phyloP scores from a whole-genome alignment of 2,113 vertebrate genomes.

The Myotis davidii region DNA sequence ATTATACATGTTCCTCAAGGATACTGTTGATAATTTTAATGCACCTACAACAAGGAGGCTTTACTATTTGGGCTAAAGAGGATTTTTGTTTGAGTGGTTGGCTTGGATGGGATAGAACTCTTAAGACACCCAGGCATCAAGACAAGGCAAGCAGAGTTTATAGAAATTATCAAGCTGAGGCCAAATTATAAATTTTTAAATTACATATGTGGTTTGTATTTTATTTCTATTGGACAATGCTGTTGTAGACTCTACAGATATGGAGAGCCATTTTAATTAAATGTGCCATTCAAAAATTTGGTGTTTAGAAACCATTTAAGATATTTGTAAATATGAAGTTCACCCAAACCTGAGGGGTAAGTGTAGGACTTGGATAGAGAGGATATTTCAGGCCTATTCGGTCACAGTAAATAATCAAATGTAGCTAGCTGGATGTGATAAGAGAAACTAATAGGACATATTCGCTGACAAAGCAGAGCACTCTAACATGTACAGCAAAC shows the following conservation, averaged over 20 bases:
- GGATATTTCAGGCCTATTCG: not conserved
- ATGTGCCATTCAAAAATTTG: conserved; percentile 10
- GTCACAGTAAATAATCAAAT: not conserved
- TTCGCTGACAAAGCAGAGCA: not conserved
- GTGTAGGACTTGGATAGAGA: not conserved
- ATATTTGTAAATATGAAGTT: not conserved
- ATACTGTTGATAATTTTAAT: not conserved
- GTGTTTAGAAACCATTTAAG: not conserved
- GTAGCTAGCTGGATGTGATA: not conserved
- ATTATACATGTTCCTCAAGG: not conserved
- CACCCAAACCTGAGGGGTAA: not conserved
- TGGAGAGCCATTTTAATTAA: not conserved
- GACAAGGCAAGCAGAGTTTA: not conserved
- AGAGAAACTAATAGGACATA: conserved; percentile 1
- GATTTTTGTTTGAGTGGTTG: not conserved
- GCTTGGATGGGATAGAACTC: not conserved
- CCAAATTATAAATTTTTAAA: not conserved
- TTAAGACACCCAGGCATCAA: not conserved
- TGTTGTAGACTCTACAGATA: not conserved
- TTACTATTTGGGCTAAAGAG: not conserved
- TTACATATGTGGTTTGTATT: not conserved
- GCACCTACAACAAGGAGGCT: not conserved
- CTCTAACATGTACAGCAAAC: not conserved
- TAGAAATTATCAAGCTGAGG: not conserved
- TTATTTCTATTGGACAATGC: not conserved